These are phyloP conservation scores for Anseranas semipalmata DNA, from an alignment of 2,113 vertebrate genomes.

Conservation along the genomic window DNA sequence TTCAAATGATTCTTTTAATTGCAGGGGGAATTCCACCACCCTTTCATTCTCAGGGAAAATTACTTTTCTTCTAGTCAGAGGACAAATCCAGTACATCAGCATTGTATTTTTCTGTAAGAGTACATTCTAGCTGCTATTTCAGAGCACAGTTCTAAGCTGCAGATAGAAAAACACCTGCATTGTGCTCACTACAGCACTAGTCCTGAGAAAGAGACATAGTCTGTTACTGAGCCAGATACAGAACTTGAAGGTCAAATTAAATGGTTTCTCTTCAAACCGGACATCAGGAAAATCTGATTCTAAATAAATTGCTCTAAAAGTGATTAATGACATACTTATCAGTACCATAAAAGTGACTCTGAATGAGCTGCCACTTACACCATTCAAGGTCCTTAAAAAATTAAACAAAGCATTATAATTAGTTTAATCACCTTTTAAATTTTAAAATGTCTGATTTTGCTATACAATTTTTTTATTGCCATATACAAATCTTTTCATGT, in stretches of 20 bases:
- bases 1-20: background rate
- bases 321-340: background rate
- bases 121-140: background rate
- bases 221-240: background rate
- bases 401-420: background rate
- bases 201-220: background rate
- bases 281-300: background rate
- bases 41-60: background rate
- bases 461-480: background rate
- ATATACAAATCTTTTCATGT: fast-evolving
- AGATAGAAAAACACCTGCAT: background rate
- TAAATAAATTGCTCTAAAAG: background rate
- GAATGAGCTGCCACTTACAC: background rate
- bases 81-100: background rate
- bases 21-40: constrained; percentile 20
- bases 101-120: background rate
- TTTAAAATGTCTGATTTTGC: background rate
- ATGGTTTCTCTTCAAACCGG: background rate
- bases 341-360: background rate
- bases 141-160: background rate
- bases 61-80: background rate
- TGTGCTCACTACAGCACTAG: background rate
- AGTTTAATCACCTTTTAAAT: background rate
- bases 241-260: background rate
- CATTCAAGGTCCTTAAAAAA: background rate